Conservation (phyloP, 2,113 vertebrate genomes). For the Martes martes region DNA sequence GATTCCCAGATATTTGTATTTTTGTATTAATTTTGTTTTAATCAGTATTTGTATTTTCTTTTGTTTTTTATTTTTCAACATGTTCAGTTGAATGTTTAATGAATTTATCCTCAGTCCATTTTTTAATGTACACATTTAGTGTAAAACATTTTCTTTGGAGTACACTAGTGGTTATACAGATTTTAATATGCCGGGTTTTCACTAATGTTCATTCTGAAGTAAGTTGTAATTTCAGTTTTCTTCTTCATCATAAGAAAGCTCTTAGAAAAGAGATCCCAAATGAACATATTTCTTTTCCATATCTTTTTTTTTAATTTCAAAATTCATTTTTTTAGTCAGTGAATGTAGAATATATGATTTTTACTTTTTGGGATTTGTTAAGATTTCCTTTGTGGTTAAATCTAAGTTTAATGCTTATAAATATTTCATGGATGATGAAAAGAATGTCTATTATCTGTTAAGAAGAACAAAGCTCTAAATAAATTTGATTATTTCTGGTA, state of each 20-base stretch:
- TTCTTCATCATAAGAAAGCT: not conserved
- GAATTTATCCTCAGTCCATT: not conserved
- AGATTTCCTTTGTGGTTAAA: not conserved
- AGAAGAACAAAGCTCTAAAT: not conserved
- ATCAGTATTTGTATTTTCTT: not conserved
- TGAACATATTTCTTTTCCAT: not conserved
- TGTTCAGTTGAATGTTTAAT: not conserved
- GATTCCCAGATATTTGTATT: not conserved
- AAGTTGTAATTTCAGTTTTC: not conserved
- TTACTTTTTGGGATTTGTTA: not conserved
- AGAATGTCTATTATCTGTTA: not conserved
- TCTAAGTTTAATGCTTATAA: not conserved
- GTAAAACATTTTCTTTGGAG: not conserved
- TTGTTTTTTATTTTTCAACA: not conserved
- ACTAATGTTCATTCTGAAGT: not conserved
- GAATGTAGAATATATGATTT: not conserved
- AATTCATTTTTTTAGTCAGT: not conserved
- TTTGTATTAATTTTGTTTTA: not conserved
- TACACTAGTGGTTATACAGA: not conserved
- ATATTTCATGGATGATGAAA: not conserved
- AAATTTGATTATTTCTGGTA: not conserved
- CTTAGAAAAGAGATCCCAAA: not conserved
- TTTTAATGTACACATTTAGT: not conserved
- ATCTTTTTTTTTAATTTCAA: not conserved
- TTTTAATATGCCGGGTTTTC: not conserved